Evolutionary conservation across 2,113 vertebrate genomes (phyloP).

Genomic region (Vulpes ferrilata): DNA sequence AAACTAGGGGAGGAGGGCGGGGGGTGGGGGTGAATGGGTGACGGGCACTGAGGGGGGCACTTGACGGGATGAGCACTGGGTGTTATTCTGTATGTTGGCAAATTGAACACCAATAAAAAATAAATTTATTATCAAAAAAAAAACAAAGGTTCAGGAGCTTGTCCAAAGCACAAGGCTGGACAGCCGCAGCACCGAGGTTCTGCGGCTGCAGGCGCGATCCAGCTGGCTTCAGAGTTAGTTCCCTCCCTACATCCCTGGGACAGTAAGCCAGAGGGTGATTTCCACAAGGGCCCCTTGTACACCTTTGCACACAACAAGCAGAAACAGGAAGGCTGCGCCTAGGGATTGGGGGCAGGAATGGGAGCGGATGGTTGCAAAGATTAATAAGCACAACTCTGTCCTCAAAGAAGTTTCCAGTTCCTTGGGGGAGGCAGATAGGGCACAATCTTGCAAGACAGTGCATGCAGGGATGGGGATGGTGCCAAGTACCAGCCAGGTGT

Average conservation of each 20-base stretch:
- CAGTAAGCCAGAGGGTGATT: neutral
- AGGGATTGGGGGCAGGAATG: rapidly evolving
- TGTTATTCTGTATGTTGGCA: too few relatives aligned
- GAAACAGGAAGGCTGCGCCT: neutral
- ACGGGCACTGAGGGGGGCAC: too few relatives aligned
- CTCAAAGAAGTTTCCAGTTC: neutral
- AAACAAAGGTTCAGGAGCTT: neutral
- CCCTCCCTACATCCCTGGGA: too few relatives aligned
- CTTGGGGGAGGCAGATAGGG: neutral
- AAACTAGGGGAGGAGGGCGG: too few relatives aligned
- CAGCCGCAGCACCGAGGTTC: too few relatives aligned
- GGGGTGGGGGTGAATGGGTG: too few relatives aligned
- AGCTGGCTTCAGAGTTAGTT: neutral
- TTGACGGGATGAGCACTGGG: too few relatives aligned
- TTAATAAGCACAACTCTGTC: neutral
- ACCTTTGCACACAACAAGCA: neutral
- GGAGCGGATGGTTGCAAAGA: neutral
- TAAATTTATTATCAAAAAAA: too few relatives aligned
- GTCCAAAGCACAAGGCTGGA: neutral
- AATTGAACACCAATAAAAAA: too few relatives aligned
- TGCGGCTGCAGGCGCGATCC: neutral
- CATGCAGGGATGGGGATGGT: rapidly evolving
- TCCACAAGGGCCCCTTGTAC: too few relatives aligned
- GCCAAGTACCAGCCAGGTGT: neutral
- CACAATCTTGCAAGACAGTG: neutral